Conservation (phyloP, 1,140 invertebrate species). For the Solen grandis region DNA sequence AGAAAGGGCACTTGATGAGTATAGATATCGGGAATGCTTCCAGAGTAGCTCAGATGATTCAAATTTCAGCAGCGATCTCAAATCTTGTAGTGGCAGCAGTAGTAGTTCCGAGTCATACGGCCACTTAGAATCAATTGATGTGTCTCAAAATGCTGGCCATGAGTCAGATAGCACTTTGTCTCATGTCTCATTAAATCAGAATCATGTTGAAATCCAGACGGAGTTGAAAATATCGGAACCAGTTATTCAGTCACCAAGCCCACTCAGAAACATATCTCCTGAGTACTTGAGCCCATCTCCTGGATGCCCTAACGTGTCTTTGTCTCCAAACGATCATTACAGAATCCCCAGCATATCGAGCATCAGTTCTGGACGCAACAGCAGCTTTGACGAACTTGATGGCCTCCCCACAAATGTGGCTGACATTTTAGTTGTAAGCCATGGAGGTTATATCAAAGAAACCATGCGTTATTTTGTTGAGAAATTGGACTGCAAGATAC, state of each 20-base stretch:
- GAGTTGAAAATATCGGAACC: neutral
- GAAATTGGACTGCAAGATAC: slow-evolving; percentile 78
- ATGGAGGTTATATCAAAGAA: slow-evolving; percentile 79
- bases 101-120: neutral
- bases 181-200: neutral
- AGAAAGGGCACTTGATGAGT: slow-evolving; percentile 20
- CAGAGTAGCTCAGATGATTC: slow-evolving; percentile 50
- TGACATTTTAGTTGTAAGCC: slow-evolving; percentile 79
- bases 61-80: slow-evolving; percentile 45
- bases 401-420: slow-evolving; percentile 66
- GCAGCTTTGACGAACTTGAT: slow-evolving; percentile 79
- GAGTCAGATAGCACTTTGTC: slow-evolving; percentile 45
- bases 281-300: slow-evolving; percentile 16
- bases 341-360: slow-evolving; percentile 71
- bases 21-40: slow-evolving; percentile 43
- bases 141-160: neutral
- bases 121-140: slow-evolving; percentile 13
- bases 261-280: neutral
- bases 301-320: slow-evolving; percentile 77
- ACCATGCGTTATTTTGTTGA: slow-evolving; percentile 78
- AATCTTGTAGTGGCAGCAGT: slow-evolving; percentile 29
- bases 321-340: slow-evolving; percentile 72
- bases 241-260: slow-evolving; percentile 21
- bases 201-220: slow-evolving; percentile 24
- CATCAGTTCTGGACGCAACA: slow-evolving; percentile 76